phyloP scores from a whole-genome alignment of 2,113 vertebrate genomes.

The Thamnaconus septentrionalis region DNA sequence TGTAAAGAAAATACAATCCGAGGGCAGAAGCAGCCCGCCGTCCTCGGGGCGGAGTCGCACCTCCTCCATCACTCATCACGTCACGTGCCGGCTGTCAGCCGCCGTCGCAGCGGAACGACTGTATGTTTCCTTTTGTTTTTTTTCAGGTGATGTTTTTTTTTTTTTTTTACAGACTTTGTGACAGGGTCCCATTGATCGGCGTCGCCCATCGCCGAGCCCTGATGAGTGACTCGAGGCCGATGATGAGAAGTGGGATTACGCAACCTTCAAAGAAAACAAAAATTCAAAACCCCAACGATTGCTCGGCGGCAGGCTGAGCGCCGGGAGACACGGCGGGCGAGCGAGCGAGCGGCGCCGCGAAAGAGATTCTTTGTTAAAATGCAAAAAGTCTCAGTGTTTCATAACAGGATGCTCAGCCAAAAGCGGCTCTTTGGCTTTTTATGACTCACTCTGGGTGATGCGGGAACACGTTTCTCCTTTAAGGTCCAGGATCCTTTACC shows the following conservation, averaged over 20 bases:
- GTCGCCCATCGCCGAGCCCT: constrained; percentile 66
- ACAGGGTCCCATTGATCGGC: constrained; percentile 68
- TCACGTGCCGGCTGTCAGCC: constrained; percentile 62
- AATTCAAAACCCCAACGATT: constrained; percentile 49
- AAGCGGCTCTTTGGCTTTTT: constrained; percentile 17
- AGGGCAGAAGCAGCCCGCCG: constrained; percentile 16
- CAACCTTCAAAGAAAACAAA: constrained; percentile 48
- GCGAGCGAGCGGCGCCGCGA: constrained; percentile 15
- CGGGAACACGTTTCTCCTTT: background rate
- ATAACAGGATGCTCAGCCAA: constrained; percentile 30
- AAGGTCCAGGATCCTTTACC: constrained; percentile 5
- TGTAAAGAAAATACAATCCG: constrained; percentile 34
- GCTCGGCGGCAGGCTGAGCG: constrained; percentile 37
- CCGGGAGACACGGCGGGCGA: constrained; percentile 12
- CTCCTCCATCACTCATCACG: constrained; percentile 54
- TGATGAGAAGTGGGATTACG: constrained; percentile 61
- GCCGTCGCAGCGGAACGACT: constrained; percentile 47
- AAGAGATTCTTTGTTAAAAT: constrained; percentile 36
- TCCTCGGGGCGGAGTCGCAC: constrained; percentile 24
- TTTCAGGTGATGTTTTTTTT: constrained; percentile 46
- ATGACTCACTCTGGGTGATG: background rate
- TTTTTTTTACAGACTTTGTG: constrained; percentile 44
- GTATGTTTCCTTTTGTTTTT: constrained; percentile 68
- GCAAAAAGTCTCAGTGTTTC: constrained; percentile 34
- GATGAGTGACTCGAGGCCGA: constrained; percentile 63